Evolutionary conservation across 2,888 invertebrate species (phyloP), one percentile per base, ranked within the genome.

Genomic region (Tortricodes alternella): DNA sequence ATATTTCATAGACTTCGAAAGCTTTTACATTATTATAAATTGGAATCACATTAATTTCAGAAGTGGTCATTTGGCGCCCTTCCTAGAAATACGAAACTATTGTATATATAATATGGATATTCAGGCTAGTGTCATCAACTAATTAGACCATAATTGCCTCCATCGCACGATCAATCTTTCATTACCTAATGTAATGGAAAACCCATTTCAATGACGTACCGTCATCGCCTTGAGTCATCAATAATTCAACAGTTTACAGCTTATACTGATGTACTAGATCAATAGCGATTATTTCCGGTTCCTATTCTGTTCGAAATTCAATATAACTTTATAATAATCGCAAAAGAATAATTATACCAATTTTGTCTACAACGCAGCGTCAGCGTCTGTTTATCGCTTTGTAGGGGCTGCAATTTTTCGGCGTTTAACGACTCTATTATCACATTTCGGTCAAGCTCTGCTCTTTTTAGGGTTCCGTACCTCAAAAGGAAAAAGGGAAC

Each of bases 181-280:
- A 50, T 21, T 21, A 2, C 19, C 16, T 43, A 43, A 48, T 49
- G 43, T 49, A 37, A 56, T 49, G 48, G 49, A 37, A 56, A 56
- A 50, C 37, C 41, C 49, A 49, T 43, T 55, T 49, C 41, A 48
- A 55, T 29, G 55, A 43, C 27, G 27, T 19, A 48, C 48, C 41
- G 15, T 37, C 55, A 44, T 38, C 37, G 39, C 24, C 18, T 44
- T 24, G 15, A 6, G 11, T 55, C 34, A 44, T 56, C 41, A 50
- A 56, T 56, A 50, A 56, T 56, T 56, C 56, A 56, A 24, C 13
- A 39, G 23, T 35, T 44, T 39, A 35, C 38, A 50, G 50, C 37
- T 56, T 44, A 43, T 15, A 56, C 44, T 56, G 43, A 24, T 56
- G 49, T 50, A 18, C 37, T 56, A 56, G 27, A 56, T 56, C 50